These are phyloP conservation scores for Lytechinus pictus DNA, from an alignment of 35 echinoderm and acorn worm genomes.

Conservation along the genomic window DNA sequence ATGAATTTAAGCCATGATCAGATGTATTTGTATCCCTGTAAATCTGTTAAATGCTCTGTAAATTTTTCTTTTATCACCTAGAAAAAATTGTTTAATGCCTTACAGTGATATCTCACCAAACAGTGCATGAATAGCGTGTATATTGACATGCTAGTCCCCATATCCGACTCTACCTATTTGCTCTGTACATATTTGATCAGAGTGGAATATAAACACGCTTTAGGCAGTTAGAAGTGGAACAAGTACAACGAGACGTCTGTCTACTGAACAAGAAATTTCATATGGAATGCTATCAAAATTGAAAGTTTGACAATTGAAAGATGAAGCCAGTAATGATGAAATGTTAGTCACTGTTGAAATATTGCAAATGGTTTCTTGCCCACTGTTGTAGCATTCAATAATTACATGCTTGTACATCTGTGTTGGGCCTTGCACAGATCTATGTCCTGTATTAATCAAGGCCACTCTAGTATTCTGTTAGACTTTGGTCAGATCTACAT, in stretches of 20 bases:
- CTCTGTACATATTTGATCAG: slow-evolving; percentile 44
- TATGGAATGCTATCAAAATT: neutral
- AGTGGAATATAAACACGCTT: neutral
- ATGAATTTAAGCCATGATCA: no score
- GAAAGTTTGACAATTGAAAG: neutral
- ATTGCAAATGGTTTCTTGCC: no score
- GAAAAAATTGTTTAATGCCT: neutral
- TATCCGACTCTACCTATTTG: slow-evolving; percentile 25
- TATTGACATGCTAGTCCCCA: neutral
- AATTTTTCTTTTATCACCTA: neutral
- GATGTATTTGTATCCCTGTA: no score
- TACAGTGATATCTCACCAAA: neutral
- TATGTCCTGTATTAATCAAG: no score
- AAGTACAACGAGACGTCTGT: slow-evolving; percentile 19
- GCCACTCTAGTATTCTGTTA: no score
- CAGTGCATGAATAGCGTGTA: neutral
- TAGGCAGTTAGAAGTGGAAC: neutral
- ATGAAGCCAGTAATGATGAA: neutral
- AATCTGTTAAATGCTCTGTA: neutral
- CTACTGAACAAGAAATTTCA: neutral
- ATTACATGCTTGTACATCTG: no score
- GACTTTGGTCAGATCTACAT: no score
- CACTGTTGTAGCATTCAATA: no score
- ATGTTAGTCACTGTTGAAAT: neutral
- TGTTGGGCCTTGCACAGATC: no score